phyloP scores from a whole-genome alignment of 53 echinoderm and acorn worm species.

The Hippasteria phrygiana region DNA sequence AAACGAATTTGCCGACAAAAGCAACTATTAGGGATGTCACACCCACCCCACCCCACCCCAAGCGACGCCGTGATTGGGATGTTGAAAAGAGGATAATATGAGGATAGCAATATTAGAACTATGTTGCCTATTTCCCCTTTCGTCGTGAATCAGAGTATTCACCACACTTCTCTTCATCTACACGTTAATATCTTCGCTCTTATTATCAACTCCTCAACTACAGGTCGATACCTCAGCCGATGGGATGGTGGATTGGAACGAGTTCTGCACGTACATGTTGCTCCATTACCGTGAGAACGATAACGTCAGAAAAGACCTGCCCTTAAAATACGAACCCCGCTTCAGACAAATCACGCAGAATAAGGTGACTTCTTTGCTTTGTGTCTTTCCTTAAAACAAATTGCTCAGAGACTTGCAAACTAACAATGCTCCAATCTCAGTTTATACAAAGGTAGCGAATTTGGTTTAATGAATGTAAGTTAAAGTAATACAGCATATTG shows the following conservation, averaged over 20 bases:
- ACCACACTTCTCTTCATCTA: background rate
- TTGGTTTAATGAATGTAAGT: too few relatives aligned
- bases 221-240: slow-evolving; percentile 97
- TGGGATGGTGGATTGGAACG: slow-evolving; percentile 98
- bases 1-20: too few relatives aligned
- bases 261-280: slow-evolving; percentile 95
- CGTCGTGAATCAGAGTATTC: too few relatives aligned
- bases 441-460: too few relatives aligned
- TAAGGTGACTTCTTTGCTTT: slow-evolving; percentile 61
- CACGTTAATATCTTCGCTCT: background rate
- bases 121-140: too few relatives aligned
- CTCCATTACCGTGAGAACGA: slow-evolving; percentile 91
- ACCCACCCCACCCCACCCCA: too few relatives aligned
- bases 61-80: too few relatives aligned
- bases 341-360: slow-evolving; percentile 85
- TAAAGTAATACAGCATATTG: too few relatives aligned
- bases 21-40: too few relatives aligned
- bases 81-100: too few relatives aligned
- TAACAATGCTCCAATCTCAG: too few relatives aligned
- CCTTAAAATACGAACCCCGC: slow-evolving; percentile 76
- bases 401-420: background rate
- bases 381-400: background rate
- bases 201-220: background rate
- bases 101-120: too few relatives aligned
- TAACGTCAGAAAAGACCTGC: slow-evolving; percentile 76